These are phyloP conservation scores for Podarcis cretensis DNA, from an alignment of 2,113 vertebrate genomes.

Conservation along the genomic window DNA sequence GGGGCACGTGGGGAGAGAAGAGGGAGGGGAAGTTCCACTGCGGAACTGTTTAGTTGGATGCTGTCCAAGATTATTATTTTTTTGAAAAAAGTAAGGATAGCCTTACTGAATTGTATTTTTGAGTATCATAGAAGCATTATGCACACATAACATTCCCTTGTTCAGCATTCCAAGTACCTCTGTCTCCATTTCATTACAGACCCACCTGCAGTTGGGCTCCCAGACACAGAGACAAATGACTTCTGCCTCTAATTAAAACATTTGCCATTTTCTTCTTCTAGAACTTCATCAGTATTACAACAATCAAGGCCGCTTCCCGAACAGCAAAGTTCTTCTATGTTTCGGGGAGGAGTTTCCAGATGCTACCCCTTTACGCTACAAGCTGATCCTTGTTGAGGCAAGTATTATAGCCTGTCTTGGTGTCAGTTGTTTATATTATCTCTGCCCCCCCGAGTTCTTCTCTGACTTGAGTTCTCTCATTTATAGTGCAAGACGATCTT, in stretches of 20 bases:
- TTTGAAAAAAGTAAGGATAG: no score
- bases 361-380: slow-evolving; percentile 79
- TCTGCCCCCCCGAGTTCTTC: fast-evolving
- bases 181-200: neutral
- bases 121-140: no score
- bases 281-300: slow-evolving; percentile 90
- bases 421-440: neutral
- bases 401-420: neutral
- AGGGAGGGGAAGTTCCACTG: no score
- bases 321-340: slow-evolving; percentile 88
- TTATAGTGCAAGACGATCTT: neutral
- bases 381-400: slow-evolving; percentile 96
- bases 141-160: neutral
- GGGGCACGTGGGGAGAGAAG: no score
- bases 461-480: neutral
- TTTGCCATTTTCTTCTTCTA: slow-evolving; percentile 56
- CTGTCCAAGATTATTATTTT: no score
- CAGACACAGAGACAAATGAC: neutral
- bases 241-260: neutral
- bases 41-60: no score
- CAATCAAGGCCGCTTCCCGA: slow-evolving; percentile 85
- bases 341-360: slow-evolving; percentile 96
- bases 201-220: neutral
- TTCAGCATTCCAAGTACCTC: neutral
- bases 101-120: neutral